A percentile compares a stretch with the other conserved stretches of the same genome.
phyloP scores from a whole-genome alignment of 1,140 invertebrate genomes.

The Calliopsis andreniformis region DNA sequence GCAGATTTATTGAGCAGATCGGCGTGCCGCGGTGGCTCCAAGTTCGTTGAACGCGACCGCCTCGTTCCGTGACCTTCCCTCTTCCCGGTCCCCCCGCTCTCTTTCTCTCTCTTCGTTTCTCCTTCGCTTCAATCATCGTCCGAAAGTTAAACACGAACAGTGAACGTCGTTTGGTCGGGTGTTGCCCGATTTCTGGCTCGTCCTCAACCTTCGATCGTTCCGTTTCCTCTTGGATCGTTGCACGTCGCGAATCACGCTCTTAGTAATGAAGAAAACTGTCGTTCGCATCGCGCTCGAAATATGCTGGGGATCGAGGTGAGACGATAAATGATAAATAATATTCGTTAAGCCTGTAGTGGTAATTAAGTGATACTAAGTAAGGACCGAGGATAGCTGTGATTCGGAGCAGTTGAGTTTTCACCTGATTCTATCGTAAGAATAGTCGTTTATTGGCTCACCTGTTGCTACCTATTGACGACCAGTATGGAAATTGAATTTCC shows the following conservation, averaged over 20 bases:
- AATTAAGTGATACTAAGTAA: constrained; percentile 51
- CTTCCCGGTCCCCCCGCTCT: constrained; percentile 25
- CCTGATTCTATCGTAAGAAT: no score
- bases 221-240: no score
- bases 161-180: no score
- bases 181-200: not conserved
- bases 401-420: no score
- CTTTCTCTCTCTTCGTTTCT: constrained; percentile 1
- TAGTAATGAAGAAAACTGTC: no score
- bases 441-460: no score
- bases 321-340: not conserved
- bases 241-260: no score
- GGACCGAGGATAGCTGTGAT: constrained; percentile 10
- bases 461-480: no score
- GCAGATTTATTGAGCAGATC: constrained; percentile 48
- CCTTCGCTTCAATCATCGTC: constrained; percentile 16
- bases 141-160: constrained; percentile 18
- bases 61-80: constrained; percentile 53
- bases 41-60: constrained; percentile 51
- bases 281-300: not conserved
- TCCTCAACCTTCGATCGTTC: not conserved
- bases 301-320: constrained; percentile 4
- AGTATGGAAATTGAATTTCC: no score
- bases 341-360: constrained; percentile 40
- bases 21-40: constrained; percentile 34